Conservation (phyloP, 2,888 invertebrate species). For the Quadriops clusia region DNA sequence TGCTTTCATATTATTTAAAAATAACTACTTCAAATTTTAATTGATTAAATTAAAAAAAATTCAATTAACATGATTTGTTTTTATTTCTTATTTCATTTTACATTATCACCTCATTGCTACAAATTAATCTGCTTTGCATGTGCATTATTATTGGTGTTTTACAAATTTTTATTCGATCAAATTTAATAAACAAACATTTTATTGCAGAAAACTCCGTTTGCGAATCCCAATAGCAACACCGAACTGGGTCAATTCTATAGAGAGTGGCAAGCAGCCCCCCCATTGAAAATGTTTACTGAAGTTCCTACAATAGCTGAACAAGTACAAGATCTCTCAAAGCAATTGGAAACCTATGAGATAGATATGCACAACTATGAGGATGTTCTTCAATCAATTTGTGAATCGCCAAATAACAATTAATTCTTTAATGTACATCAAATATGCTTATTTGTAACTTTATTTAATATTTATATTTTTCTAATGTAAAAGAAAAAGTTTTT, state of each 20-base stretch:
- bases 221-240: constrained; percentile 56
- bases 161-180: neutral
- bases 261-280: constrained; percentile 60
- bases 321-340: constrained; percentile 50
- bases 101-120: no score
- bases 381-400: constrained; percentile 58
- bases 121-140: constrained; percentile 12
- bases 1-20: no score
- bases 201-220: constrained; percentile 70
- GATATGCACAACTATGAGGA: constrained; percentile 65
- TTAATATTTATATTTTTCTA: constrained; percentile 6
- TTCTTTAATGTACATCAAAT: constrained; percentile 1
- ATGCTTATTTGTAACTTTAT: constrained; percentile 6
- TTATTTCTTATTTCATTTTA: no score
- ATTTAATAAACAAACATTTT: constrained; percentile 5
- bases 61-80: no score
- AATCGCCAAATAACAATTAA: constrained; percentile 44
- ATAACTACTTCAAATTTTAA: no score
- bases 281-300: constrained; percentile 26
- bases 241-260: constrained; percentile 70
- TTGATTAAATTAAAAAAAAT: no score
- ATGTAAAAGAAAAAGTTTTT: constrained; percentile 1
- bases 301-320: constrained; percentile 44
- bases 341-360: constrained; percentile 63
- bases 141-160: constrained; percentile 8